phyloP scores from a whole-genome alignment of 1,140 invertebrate genomes.

The Heliothis virescens region DNA sequence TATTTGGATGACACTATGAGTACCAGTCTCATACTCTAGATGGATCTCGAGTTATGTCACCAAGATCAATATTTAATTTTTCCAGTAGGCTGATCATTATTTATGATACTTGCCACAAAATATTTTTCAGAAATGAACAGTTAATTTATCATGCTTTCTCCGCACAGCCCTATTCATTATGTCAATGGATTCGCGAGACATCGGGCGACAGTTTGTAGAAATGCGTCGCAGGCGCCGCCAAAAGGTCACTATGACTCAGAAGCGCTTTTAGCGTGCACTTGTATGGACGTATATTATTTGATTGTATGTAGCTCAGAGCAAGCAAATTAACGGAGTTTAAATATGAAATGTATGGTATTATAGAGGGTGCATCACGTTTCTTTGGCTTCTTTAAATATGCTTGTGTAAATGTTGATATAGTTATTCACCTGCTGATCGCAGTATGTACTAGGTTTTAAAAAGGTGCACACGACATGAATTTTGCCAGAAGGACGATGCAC shows the following conservation, averaged over 20 bases:
- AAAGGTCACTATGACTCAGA: slow-evolving; percentile 54
- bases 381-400: no score
- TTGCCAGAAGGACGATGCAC: no score
- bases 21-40: no score
- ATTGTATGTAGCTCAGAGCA: neutral
- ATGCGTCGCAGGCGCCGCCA: slow-evolving; percentile 51
- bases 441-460: no score
- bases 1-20: no score
- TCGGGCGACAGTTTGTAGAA: slow-evolving; percentile 48
- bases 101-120: neutral
- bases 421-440: no score
- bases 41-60: no score
- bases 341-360: no score
- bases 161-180: slow-evolving; percentile 48
- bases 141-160: slow-evolving; percentile 34
- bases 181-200: slow-evolving; percentile 55
- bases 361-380: no score
- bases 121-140: slow-evolving; percentile 30
- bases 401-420: no score
- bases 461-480: no score
- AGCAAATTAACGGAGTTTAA: no score
- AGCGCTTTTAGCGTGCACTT: slow-evolving; percentile 26
- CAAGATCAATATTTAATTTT: neutral
- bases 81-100: neutral
- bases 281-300: slow-evolving; percentile 22